Conservation (phyloP, 64 coral and sea anemone species). For the Pocillopora damicornis region DNA sequence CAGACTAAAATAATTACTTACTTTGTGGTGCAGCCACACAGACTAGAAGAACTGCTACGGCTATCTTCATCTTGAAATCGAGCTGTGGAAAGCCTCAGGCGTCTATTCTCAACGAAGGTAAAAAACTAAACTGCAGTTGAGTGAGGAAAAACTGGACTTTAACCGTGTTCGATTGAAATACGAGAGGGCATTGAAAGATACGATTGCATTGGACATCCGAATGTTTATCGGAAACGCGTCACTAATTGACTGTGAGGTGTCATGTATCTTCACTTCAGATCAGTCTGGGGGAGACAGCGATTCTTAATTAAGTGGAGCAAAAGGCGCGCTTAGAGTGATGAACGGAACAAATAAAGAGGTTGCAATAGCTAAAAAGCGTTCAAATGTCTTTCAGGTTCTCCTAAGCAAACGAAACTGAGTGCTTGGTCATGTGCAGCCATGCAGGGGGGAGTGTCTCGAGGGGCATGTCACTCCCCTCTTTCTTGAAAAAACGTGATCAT, state of each 20-base stretch:
- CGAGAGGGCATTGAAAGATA: neutral
- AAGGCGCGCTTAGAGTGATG: no score
- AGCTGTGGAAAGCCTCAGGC: neutral
- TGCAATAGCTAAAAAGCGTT: no score
- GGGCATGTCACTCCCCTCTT: no score
- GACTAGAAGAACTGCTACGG: neutral
- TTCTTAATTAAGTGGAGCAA: no score
- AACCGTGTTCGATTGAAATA: neutral
- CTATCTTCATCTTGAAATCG: conserved; percentile 13
- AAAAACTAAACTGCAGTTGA: neutral
- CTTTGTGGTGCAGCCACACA: conserved; percentile 8
- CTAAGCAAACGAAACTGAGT: no score
- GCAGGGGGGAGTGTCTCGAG: no score
- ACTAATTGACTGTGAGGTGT: neutral
- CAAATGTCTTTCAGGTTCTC: no score
- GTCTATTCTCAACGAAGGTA: neutral
- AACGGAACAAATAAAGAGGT: no score
- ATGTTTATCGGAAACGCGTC: neutral
- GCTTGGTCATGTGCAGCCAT: no score
- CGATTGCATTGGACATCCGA: neutral
- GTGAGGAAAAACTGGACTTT: neutral
- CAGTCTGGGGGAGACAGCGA: no score
- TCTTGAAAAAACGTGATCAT: no score
- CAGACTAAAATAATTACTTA: neutral
- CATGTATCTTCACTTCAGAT: neutral